These are phyloP conservation scores for Paramormyrops kingsleyae DNA, from an alignment of 2,113 vertebrate species.

Conservation along the genomic window DNA sequence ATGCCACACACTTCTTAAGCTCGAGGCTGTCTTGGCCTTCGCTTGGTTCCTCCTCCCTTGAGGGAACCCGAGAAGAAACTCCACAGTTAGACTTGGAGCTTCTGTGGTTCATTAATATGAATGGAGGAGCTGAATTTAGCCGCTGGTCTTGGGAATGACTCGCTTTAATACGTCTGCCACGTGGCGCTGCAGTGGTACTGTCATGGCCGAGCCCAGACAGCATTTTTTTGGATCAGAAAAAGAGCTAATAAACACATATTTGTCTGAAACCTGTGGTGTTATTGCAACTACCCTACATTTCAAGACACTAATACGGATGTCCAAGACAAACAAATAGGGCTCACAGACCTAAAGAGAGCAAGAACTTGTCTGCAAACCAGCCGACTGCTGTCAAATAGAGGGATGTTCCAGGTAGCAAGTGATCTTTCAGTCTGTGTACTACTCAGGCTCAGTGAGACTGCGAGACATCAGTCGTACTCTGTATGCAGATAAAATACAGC, in stretches of 20 bases:
- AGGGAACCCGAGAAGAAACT: not conserved
- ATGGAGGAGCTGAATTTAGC: conserved; percentile 9
- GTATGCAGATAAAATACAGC: not conserved
- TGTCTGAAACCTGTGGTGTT: not conserved
- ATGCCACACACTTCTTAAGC: not conserved
- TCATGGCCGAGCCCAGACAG: conserved; percentile 54
- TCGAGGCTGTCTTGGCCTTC: not conserved
- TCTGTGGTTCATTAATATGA: conserved; percentile 41
- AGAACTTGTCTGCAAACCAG: not conserved
- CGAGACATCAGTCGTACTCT: not conserved
- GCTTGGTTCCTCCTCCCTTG: not conserved
- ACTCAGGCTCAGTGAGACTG: not conserved
- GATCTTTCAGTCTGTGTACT: not conserved
- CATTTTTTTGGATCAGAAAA: conserved; percentile 39
- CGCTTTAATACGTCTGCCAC: conserved; percentile 49
- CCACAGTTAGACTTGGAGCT: conserved; percentile 3
- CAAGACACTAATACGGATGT: not conserved
- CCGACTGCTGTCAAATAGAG: not conserved
- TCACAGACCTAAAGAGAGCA: not conserved
- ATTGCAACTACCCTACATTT: not conserved
- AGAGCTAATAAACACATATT: not conserved
- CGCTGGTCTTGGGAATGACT: not conserved
- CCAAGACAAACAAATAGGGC: not conserved
- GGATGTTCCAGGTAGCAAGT: not conserved
- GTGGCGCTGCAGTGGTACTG: conserved; percentile 52